Conservation (phyloP, 2,888 invertebrate species). For the Diploptera punctata region DNA sequence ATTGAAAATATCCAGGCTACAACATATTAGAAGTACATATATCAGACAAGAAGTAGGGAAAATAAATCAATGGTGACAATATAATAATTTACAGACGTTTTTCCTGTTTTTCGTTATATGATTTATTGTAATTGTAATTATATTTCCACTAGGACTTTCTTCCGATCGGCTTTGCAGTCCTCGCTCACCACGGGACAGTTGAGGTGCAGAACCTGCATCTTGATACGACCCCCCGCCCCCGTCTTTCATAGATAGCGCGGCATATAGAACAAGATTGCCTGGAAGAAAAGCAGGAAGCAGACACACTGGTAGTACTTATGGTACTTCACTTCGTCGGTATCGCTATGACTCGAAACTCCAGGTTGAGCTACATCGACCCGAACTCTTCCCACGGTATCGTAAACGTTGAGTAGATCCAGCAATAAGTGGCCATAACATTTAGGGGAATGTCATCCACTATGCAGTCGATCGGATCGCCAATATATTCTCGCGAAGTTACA, state of each 20-base stretch:
- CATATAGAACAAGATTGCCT: slow-evolving; percentile 83
- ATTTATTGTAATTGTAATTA: too few species aligned
- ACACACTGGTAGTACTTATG: slow-evolving; percentile 98
- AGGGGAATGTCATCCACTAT: slow-evolving; percentile 90
- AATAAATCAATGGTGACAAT: too few species aligned
- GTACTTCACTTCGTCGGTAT: slow-evolving; percentile 83
- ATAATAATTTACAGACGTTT: too few species aligned
- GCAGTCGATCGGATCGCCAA: slow-evolving; percentile 97
- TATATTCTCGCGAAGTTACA: slow-evolving; percentile 93
- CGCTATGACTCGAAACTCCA: slow-evolving; percentile 82
- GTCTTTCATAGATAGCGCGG: slow-evolving; percentile 87
- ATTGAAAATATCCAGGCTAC: too few species aligned
- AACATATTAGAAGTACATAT: too few species aligned
- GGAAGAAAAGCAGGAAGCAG: slow-evolving; percentile 83
- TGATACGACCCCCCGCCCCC: slow-evolving; percentile 83
- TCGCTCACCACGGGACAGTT: slow-evolving; percentile 82
- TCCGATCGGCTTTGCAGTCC: slow-evolving; percentile 80
- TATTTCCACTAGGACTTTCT: slow-evolving; percentile 59
- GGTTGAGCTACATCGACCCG: slow-evolving; percentile 85
- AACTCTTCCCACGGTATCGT: slow-evolving; percentile 82
- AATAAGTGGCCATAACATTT: slow-evolving; percentile 92
- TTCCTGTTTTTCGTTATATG: too few species aligned
- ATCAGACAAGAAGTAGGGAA: too few species aligned
- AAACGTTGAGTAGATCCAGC: slow-evolving; percentile 91
- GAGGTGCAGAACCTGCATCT: slow-evolving; percentile 76